Evolutionary conservation across 1,140 invertebrate species (phyloP), one percentile per base, ranked within the genome.

Genomic region (Drosophila ambigua): DNA sequence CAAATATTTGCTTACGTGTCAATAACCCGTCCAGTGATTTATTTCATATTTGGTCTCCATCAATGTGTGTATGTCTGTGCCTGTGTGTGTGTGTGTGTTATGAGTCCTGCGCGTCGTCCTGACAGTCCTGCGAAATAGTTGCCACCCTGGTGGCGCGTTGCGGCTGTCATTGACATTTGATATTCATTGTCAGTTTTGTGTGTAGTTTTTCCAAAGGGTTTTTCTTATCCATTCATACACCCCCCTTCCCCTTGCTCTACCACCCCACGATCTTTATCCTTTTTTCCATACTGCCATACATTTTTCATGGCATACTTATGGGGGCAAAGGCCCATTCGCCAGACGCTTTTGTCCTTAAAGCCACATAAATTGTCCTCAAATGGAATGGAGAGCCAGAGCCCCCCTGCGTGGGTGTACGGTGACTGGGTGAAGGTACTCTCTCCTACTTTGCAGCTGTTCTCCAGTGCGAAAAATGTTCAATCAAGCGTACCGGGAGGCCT

Each of bases 1-100:
- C 75, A 87, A 87, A 87, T 87, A 82, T 87, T 87, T 87, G 82
- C 83, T 78, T 78, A 88, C 82, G 82, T 87, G 82, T 87, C 82
- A 87, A 87, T 87, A 87, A 87, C 82, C 82, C 83, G 82, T 61
- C 83, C 82, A 75, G 82, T 87, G 82, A 87, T 87, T 87, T 87
- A 87, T 87, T 87, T 87, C 83, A 87, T 87, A 87, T 87, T 85
- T 85, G 82, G 77, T 72, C 74, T 48, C 49, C 16, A 61, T 65
- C 69, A 69, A 57, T 77, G 9, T 41, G 51, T 35, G 31, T 20
- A 5, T 39, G 51, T 2, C 20, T 53, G 31, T 53, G 51, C 23
- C 2, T 16, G 16, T 23, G 31, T 39, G 31, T 39, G 4, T 39
- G 4, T 23, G 31, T 39, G 51, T 13, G 31, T 53, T 39, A 39